Base-by-base conservation (phyloP, 1,140 invertebrate genomes). In the Nasonia longicornis region DNA sequence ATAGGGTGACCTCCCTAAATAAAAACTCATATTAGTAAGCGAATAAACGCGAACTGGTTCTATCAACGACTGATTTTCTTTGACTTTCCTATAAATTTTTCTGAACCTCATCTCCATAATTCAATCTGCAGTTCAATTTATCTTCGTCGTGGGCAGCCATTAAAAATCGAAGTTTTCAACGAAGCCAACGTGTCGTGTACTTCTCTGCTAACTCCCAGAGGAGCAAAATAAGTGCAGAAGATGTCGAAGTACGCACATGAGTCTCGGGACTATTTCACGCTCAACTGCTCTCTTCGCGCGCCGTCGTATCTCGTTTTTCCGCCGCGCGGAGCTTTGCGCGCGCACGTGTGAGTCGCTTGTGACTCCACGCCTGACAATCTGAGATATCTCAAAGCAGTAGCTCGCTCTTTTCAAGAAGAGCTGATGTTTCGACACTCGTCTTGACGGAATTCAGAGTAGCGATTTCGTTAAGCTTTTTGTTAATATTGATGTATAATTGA, bases 231-330 rank as follows among this genome's bases (percentile, higher is more conserved):
- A 58, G 52, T 20, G 52, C 48, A 52, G 48, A 52, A 58, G 52
- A 58, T n/a, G 52, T 58, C 52, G 20, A 45, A 58, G 64, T 22
- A 69, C 31, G 63, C 64, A 26, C 20, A 10, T 29, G 74, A 64
- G 35, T 79, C 70, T 38, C 70, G 63, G 82, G 83, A 85, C 87
- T 88, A 89, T 89, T 90, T 90, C 87, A 89, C 86, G 86, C 88
- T 90, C 87, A 87, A 86, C 85, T 89, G 86, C 88, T 84, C 22
- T 58, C 6, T 20, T n/a, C 10, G 64, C 26, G 64, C 64, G 26
- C 86, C 83, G 83, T 88, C 87, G 87, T 89, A 87, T 88, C 86
- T 89, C 86, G 89, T 89, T 89, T 89, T 89, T 87, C 85, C 14
- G 71, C 14, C 16, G 66, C 63, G 42, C 42, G 83, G 83, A 84